Base-by-base conservation (phyloP, 2,797 vertebrate genomes). In the Ciconia nigra region DNA sequence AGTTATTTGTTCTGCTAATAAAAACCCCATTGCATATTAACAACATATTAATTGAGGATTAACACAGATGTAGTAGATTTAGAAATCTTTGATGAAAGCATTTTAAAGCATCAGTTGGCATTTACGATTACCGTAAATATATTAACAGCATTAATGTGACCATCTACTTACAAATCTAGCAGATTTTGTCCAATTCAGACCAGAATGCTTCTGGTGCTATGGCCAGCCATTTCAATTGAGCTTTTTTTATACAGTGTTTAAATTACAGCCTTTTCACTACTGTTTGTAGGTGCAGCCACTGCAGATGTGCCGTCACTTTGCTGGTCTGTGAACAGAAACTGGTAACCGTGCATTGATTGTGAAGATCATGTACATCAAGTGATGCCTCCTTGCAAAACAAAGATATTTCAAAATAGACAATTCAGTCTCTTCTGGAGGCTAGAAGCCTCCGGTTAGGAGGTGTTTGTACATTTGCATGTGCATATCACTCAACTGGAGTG, bases 1-100 rank as follows among this genome's bases (percentile, higher is more conserved):
- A 95, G 39, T 69, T 95, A 90, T 94, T 97, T 96, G 72, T 96
- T 96, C 87, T 91, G 65, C 74, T 97, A 93, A 91, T 85, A 91
- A 95, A 95, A 89, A 19, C 44, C 35, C 39, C 46, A 74, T n/a
- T 90, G 80, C 74, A 76, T 92, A 93, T 90, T 96, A 93, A 97
- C 94, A 96, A 76, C 28, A 66, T 83, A 94, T 96, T 94, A 93
- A 94, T 71, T 87, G 82, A 91, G 39, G 63, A 83, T 92, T 96
- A 91, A 71, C 54, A 95, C 42, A 96, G 90, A 93, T 83, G 41
- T 70, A 93, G 58, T 55, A 93, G 89, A 87, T 93, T 77, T 92
- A 86, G 65, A 93, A 93, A 93, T 87, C 59, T 78, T 90, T 76
- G 54, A 84, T 88, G 66, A 90, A 94, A 93, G 49, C 46, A 46